Conservation (phyloP, 2,113 vertebrate species). For the Pituophis catenifer region DNA sequence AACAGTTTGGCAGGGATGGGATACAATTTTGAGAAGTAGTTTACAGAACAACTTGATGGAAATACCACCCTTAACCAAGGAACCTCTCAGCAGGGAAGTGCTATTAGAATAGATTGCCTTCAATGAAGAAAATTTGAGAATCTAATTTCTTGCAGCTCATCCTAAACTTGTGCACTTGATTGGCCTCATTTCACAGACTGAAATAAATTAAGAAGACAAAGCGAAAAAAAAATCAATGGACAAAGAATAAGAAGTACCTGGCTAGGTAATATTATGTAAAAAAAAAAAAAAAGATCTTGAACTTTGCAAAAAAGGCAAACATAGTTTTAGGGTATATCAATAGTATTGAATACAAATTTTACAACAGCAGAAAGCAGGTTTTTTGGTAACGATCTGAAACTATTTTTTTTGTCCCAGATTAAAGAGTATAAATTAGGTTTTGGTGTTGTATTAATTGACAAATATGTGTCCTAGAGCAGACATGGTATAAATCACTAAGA, state of each 20-base stretch:
- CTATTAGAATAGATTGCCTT: not conserved
- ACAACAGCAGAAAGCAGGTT: not conserved
- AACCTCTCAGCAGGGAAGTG: not conserved
- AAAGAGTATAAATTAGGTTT: not conserved
- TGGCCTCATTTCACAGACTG: not conserved
- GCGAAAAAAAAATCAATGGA: not conserved
- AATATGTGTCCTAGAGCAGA: not conserved
- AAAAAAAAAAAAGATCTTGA: not conserved
- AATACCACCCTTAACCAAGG: not conserved
- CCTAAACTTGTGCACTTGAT: not conserved
- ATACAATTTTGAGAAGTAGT: not conserved
- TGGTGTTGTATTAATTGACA: not conserved
- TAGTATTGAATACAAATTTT: not conserved
- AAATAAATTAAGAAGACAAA: not conserved
- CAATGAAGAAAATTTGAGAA: not conserved
- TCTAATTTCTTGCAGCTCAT: not conserved
- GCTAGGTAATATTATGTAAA: not conserved
- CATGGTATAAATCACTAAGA: not conserved
- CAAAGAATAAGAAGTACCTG: not conserved
- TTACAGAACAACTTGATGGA: not conserved
- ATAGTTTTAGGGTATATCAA: not conserved
- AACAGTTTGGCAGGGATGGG: not conserved
- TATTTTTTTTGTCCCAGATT: not conserved
- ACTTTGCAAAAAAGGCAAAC: not conserved
- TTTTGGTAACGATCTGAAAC: not conserved